A percentile compares a stretch with the other conserved stretches of the same genome.
Evolutionary conservation across 2,888 invertebrate genomes (phyloP).

Genomic region (Odontothrips loti): DNA sequence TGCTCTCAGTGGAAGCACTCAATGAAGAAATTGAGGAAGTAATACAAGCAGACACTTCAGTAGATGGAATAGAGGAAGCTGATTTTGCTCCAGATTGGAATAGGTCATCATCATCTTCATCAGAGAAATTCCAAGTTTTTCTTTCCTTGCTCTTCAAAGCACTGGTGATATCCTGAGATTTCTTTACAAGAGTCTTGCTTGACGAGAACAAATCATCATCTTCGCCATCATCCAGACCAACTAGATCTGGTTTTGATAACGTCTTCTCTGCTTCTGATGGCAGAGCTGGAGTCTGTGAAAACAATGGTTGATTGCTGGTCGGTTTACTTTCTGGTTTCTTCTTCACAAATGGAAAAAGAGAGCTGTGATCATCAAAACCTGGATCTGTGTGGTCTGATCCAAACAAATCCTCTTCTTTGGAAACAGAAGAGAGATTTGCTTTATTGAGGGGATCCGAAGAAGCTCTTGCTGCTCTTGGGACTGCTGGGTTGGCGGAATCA

Average conservation of each 20-base stretch:
- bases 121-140: not conserved
- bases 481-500: too few species aligned
- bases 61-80: not conserved
- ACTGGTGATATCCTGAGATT: not conserved
- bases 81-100: not conserved
- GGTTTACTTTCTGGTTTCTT: not conserved
- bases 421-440: not conserved
- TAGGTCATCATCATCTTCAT: conserved; percentile 3
- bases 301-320: not conserved
- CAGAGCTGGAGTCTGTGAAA: conserved; percentile 5
- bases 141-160: not conserved
- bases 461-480: not conserved
- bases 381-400: not conserved
- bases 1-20: not conserved
- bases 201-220: conserved; percentile 7
- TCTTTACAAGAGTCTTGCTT: not conserved
- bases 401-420: not conserved
- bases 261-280: not conserved
- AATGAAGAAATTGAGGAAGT: not conserved
- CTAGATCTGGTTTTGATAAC: not conserved
- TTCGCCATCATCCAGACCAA: not conserved
- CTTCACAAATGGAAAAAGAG: not conserved
- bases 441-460: not conserved
- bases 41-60: not conserved
- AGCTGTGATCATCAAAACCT: not conserved